Conservation (phyloP, 2,113 vertebrate genomes). For the Gobius niger region DNA sequence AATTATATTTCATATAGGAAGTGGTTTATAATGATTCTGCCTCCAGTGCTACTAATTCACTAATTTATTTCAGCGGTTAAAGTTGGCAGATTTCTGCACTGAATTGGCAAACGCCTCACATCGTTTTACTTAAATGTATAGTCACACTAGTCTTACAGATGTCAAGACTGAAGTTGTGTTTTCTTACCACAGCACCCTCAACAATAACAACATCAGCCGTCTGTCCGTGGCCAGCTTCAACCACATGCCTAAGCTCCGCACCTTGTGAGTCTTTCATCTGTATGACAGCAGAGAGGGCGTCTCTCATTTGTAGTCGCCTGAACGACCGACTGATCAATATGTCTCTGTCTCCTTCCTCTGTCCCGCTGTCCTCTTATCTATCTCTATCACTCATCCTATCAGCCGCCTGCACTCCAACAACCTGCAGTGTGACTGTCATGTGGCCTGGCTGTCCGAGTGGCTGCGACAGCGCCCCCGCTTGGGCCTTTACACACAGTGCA, state of each 20-base stretch:
- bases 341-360: conserved; percentile 20
- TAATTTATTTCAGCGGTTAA: not conserved
- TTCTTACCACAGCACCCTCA: conserved; percentile 85
- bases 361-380: not conserved
- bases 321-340: conserved; percentile 40
- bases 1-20: no score
- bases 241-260: conserved; percentile 98
- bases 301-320: conserved; percentile 22
- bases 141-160: no score
- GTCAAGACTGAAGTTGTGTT: not conserved
- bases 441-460: conserved; percentile 98
- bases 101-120: conserved; percentile 4
- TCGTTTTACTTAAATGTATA: not conserved
- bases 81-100: not conserved
- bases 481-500: conserved; percentile 96
- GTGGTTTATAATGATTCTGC: no score
- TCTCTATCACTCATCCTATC: not conserved
- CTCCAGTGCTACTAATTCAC: no score
- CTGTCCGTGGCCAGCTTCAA: conserved; percentile 99
- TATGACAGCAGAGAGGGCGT: not conserved
- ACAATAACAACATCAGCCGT: conserved; percentile 98
- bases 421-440: conserved; percentile 93
- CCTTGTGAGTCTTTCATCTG: conserved; percentile 82
- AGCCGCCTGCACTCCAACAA: conserved; percentile 99
- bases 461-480: conserved; percentile 93